These are phyloP conservation scores for Cosmorhoe ocellata DNA, from an alignment of 2,888 invertebrate genomes.

Conservation along the genomic window DNA sequence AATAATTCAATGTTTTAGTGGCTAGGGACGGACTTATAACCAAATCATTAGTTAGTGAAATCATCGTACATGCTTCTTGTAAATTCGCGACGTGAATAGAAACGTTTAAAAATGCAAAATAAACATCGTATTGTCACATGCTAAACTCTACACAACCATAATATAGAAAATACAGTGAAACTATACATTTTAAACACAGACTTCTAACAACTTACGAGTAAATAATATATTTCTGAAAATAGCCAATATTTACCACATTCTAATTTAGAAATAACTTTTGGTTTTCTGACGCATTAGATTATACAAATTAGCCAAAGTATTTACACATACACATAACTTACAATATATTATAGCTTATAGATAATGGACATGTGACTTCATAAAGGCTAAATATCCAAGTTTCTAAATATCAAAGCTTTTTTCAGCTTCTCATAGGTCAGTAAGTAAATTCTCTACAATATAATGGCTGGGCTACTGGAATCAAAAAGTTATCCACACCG, in stretches of 20 bases:
- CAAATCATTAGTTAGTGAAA: conserved; percentile 45
- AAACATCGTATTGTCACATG: conserved; percentile 49
- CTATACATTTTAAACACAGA: conserved; percentile 30
- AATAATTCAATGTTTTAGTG: conserved; percentile 39
- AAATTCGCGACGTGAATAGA: conserved; percentile 20
- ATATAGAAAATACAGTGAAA: conserved; percentile 47
- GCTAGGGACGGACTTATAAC: conserved; percentile 73
- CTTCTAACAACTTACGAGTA: conserved; percentile 45
- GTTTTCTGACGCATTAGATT: conserved; percentile 51
- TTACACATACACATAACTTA: conserved; percentile 53
- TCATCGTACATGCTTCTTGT: conserved; percentile 35
- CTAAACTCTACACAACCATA: conserved; percentile 63
- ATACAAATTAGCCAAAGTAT: conserved; percentile 56
- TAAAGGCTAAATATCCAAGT: conserved; percentile 51
- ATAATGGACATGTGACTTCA: conserved; percentile 64
- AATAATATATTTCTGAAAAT: conserved; percentile 57
- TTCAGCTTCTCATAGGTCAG: no score
- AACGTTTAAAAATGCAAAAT: conserved; percentile 56
- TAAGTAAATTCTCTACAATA: no score
- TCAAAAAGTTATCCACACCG: no score
- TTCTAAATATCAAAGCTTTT: no score
- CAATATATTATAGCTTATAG: conserved; percentile 48
- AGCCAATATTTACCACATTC: conserved; percentile 51
- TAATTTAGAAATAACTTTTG: conserved; percentile 58
- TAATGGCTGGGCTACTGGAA: no score